A percentile compares a stretch with the other conserved stretches of the same genome.
These are phyloP conservation scores for Sus cebifrons DNA, from an alignment of 2,797 vertebrate genomes.

Conservation along the genomic window DNA sequence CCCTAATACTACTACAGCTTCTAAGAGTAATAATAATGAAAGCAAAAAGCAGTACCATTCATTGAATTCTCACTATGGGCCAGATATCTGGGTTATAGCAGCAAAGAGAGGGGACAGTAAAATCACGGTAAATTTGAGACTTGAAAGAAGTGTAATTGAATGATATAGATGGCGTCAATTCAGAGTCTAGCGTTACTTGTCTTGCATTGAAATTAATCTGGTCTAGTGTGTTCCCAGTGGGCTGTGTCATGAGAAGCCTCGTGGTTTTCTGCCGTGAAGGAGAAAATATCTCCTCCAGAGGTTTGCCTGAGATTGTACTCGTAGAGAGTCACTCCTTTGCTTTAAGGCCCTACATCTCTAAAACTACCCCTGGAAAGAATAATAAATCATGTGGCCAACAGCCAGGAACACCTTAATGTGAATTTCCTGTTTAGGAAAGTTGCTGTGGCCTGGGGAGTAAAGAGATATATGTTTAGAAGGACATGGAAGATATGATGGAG, in stretches of 20 bases:
- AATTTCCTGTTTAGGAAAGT: slow-evolving; percentile 28
- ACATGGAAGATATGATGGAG: not conserved
- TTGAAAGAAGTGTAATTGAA: slow-evolving; percentile 55
- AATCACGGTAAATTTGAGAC: slow-evolving; percentile 52
- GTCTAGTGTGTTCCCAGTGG: slow-evolving; percentile 37
- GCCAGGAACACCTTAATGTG: not conserved
- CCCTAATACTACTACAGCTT: slow-evolving; percentile 44
- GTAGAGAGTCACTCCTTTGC: slow-evolving; percentile 38
- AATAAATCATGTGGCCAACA: slow-evolving; percentile 14
- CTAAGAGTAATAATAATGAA: slow-evolving; percentile 31
- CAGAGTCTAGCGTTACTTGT: slow-evolving; percentile 47
- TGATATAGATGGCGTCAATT: slow-evolving; percentile 11
- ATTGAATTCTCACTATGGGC: slow-evolving; percentile 42
- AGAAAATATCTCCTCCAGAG: slow-evolving; percentile 9
- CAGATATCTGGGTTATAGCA: slow-evolving; percentile 42
- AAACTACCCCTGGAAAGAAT: slow-evolving; percentile 7
- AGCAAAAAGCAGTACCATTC: slow-evolving; percentile 16
- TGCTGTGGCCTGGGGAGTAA: not conserved
- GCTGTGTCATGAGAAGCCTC: slow-evolving; percentile 18
- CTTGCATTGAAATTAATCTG: slow-evolving; percentile 44
- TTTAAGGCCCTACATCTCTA: not conserved
- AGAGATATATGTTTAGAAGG: not conserved
- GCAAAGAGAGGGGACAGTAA: slow-evolving; percentile 55
- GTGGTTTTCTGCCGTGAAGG: slow-evolving; percentile 14
- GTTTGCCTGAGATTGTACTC: slow-evolving; percentile 52